These are phyloP conservation scores for Pelobates cultripes DNA, from an alignment of 2,797 vertebrate genomes.

Conservation along the genomic window DNA sequence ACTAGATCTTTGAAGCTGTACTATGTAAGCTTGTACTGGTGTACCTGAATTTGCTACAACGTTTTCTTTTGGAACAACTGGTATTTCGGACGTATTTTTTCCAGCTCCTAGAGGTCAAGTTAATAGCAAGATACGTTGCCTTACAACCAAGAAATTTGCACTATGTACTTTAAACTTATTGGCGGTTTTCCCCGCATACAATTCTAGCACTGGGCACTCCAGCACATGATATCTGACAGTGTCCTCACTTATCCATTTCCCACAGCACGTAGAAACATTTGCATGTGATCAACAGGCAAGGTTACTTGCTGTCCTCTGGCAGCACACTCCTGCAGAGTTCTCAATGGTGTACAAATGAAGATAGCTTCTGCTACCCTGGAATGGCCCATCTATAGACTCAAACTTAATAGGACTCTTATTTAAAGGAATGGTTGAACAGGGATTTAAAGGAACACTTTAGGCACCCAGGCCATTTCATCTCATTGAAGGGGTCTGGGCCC, in stretches of 20 bases:
- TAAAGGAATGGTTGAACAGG: too few relatives aligned
- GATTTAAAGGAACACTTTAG: too few relatives aligned
- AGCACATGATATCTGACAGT: conserved; percentile 2
- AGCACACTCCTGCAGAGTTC: background rate
- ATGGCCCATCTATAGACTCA: too few relatives aligned
- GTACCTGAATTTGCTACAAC: background rate
- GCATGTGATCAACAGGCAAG: background rate
- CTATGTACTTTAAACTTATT: background rate
- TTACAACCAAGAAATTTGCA: too few relatives aligned
- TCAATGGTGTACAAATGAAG: too few relatives aligned
- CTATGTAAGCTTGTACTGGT: background rate
- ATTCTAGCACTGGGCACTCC: background rate
- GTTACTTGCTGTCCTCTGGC: background rate
- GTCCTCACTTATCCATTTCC: conserved; percentile 18
- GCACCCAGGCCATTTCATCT: too few relatives aligned
- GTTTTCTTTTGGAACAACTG: background rate
- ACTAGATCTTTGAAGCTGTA: too few relatives aligned
- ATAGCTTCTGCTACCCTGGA: too few relatives aligned
- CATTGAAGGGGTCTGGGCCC: too few relatives aligned
- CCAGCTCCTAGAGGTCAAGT: too few relatives aligned
- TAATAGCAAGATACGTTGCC: too few relatives aligned
- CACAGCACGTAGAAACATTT: background rate
- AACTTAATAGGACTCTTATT: too few relatives aligned
- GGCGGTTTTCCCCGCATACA: background rate
- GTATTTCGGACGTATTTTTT: background rate